phyloP scores from a whole-genome alignment of 2,113 vertebrate species.

The Cygnus buccinator region DNA sequence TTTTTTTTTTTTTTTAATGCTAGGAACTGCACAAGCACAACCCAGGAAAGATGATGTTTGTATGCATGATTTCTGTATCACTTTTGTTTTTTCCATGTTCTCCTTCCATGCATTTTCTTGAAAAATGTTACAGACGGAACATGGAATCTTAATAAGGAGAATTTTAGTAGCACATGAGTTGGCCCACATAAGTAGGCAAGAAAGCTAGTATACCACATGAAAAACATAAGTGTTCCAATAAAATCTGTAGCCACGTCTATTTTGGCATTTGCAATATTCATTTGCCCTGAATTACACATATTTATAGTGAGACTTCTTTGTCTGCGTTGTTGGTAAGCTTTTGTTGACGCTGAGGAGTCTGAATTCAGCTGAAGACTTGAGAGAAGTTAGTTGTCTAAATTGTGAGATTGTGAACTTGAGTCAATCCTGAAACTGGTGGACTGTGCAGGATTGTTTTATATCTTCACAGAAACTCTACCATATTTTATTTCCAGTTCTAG shows the following conservation, averaged over 20 bases:
- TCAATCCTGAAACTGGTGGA: neutral
- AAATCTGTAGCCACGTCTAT: neutral
- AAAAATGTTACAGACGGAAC: neutral
- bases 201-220: conserved; percentile 1
- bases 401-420: neutral
- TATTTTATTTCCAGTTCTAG: neutral
- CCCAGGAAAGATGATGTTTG: neutral
- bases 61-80: neutral
- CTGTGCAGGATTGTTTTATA: neutral
- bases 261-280: neutral
- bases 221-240: conserved; percentile 17
- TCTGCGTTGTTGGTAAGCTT: neutral
- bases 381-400: neutral
- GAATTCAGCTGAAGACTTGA: conserved; percentile 4
- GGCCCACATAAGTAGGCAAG: neutral
- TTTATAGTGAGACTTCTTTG: neutral
- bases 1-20: neutral
- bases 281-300: neutral
- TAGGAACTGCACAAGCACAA: neutral
- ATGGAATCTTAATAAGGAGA: conserved; percentile 22
- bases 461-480: neutral
- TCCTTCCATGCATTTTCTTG: conserved; percentile 1
- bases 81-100: neutral
- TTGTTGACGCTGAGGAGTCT: neutral
- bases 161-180: neutral